phyloP scores from a whole-genome alignment of 2,888 invertebrate genomes.

The Carterocephalus palaemon region DNA sequence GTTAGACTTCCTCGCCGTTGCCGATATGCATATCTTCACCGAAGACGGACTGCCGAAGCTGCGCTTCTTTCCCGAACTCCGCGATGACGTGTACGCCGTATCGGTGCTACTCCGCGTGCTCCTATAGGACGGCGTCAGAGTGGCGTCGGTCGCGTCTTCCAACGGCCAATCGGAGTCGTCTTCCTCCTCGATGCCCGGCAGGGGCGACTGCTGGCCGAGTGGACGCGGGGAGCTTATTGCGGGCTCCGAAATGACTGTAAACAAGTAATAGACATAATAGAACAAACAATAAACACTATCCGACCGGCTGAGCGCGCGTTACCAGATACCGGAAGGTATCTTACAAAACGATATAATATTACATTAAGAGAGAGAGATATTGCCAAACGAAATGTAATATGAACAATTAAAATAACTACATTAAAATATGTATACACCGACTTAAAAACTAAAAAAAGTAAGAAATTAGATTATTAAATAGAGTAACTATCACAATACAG shows the following conservation, averaged over 20 bases:
- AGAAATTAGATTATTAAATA: too few relatives aligned
- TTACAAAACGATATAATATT: constrained; percentile 10
- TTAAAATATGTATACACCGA: background rate
- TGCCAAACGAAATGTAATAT: constrained; percentile 42
- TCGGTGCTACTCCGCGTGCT: constrained; percentile 74
- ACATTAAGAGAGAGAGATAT: constrained; percentile 34
- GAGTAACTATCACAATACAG: too few relatives aligned
- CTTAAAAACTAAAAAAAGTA: too few relatives aligned
- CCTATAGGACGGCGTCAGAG: constrained; percentile 72
- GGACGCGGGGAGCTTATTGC: constrained; percentile 78
- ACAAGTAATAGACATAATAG: constrained; percentile 39
- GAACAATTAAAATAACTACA: constrained; percentile 31
- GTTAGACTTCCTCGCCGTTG: constrained; percentile 73
- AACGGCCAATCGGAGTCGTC: constrained; percentile 83
- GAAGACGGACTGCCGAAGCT: constrained; percentile 78
- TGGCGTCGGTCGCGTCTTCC: constrained; percentile 73
- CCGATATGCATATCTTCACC: constrained; percentile 78
- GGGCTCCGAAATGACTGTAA: constrained; percentile 76
- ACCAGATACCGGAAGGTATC: constrained; percentile 1
- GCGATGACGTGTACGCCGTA: constrained; percentile 71
- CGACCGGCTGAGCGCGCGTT: constrained; percentile 7
- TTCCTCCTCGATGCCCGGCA: constrained; percentile 91
- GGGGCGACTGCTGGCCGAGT: constrained; percentile 83
- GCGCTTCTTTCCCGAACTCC: constrained; percentile 74
- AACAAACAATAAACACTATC: constrained; percentile 23